Percentiles rank a stretch among this genome's conserved stretches.
Conservation (phyloP, 2,113 vertebrate genomes). For the Salminus brasiliensis region DNA sequence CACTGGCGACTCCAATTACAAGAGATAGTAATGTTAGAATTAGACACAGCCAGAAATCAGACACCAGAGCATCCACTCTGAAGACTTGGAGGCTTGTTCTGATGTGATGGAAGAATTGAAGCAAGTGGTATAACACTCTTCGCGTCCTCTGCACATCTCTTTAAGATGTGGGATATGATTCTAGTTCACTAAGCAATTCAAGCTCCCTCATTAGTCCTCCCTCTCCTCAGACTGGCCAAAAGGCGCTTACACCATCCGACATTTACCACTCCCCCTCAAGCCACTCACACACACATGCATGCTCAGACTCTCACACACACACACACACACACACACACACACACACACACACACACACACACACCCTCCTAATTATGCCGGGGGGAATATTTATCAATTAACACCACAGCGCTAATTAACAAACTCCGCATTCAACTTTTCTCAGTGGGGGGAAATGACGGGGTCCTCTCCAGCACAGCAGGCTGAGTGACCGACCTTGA, state of each 20-base stretch:
- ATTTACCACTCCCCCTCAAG: neutral
- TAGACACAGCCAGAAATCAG: too few species aligned
- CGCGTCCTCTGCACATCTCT: neutral
- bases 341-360: constrained; percentile 18
- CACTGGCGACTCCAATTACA: too few species aligned
- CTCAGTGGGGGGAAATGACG: constrained; percentile 21
- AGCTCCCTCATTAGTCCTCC: constrained; percentile 6
- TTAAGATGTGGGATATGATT: neutral
- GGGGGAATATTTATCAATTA: constrained; percentile 54
- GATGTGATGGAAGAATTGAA: too few species aligned
- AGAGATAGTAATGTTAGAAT: too few species aligned
- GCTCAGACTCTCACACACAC: too few species aligned
- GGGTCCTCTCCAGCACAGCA: constrained; percentile 7
- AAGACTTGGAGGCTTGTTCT: too few species aligned
- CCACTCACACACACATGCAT: neutral
- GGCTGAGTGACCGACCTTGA: constrained; percentile 43
- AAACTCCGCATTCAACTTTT: constrained; percentile 40
- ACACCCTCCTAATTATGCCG: constrained; percentile 16
- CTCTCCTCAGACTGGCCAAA: neutral
- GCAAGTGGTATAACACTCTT: too few species aligned
- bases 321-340: constrained; percentile 25
- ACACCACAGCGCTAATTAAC: constrained; percentile 47
- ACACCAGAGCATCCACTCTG: too few species aligned
- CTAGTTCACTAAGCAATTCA: constrained; percentile 11
- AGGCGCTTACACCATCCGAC: neutral